Evolutionary conservation across 2,113 vertebrate species (phyloP).

Genomic region (Mugil cephalus): DNA sequence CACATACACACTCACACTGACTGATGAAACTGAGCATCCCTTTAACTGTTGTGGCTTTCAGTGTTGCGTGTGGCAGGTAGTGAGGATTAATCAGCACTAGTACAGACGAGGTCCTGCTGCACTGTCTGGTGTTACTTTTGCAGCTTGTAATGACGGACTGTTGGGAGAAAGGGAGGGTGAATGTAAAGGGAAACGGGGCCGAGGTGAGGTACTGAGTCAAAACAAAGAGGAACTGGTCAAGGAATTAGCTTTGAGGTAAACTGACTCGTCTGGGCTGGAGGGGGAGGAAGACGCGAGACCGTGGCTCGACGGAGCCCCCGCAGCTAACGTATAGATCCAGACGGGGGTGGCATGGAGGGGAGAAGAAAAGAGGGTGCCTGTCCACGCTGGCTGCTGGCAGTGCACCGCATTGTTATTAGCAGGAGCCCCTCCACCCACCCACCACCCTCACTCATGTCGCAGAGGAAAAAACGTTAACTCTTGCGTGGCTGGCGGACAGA

Average conservation of each 20-base stretch:
- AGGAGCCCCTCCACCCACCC: constrained; percentile 76
- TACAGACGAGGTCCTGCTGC: constrained; percentile 19
- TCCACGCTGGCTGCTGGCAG: constrained; percentile 63
- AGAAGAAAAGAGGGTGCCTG: constrained; percentile 47
- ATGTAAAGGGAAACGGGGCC: constrained; percentile 12
- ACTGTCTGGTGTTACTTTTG: constrained; percentile 28
- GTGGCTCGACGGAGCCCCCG: constrained; percentile 19
- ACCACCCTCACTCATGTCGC: constrained; percentile 72
- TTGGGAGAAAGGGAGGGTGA: constrained; percentile 14
- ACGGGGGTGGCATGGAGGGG: constrained; percentile 41
- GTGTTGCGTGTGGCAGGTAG: neutral
- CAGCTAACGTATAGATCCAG: constrained; percentile 16
- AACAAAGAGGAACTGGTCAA: neutral
- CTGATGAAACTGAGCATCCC: constrained; percentile 11
- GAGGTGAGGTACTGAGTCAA: constrained; percentile 9
- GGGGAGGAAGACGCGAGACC: neutral
- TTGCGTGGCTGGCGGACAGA: constrained; percentile 61
- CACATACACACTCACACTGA: constrained; percentile 6
- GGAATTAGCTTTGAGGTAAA: constrained; percentile 26
- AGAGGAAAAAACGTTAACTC: constrained; percentile 76
- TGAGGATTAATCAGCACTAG: neutral
- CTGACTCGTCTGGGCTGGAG: neutral
- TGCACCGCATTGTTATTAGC: constrained; percentile 79
- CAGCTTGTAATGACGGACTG: constrained; percentile 5
- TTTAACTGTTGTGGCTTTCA: neutral